Conservation (phyloP, 2,113 vertebrate genomes). For the Saguinus midas region DNA sequence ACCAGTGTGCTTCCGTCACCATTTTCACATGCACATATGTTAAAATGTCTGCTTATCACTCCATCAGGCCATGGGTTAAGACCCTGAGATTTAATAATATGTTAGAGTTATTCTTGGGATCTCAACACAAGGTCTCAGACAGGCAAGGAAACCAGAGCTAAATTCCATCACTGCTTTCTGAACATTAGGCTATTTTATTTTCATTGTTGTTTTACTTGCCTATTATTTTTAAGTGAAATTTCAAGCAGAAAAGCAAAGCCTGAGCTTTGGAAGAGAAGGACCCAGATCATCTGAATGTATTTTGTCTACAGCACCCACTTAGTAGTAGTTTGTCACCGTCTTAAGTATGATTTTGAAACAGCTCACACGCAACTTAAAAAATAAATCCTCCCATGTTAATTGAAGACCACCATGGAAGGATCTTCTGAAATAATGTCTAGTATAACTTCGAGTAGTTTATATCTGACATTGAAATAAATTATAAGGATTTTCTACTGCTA, state of each 20-base stretch:
- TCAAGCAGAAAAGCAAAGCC: conserved; percentile 56
- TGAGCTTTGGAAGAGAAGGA: not conserved
- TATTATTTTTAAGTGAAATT: conserved; percentile 64
- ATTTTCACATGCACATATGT: conserved; percentile 67
- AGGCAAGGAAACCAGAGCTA: conserved; percentile 76
- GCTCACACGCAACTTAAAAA: not conserved
- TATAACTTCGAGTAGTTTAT: not conserved
- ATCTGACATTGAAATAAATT: not conserved
- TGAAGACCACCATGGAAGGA: not conserved
- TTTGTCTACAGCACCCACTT: not conserved
- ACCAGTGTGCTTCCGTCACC: not conserved
- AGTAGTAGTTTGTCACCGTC: not conserved
- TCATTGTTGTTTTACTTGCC: conserved; percentile 27
- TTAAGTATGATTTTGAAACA: conserved; percentile 30
- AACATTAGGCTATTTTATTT: conserved; percentile 73
- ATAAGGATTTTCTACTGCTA: not conserved
- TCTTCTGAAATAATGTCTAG: not conserved
- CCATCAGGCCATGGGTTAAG: conserved; percentile 63
- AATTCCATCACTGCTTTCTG: conserved; percentile 77
- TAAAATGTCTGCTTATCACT: conserved; percentile 65
- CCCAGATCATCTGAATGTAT: not conserved
- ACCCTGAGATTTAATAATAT: not conserved
- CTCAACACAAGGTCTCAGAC: conserved; percentile 69
- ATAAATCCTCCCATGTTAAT: not conserved
- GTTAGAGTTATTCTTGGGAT: conserved; percentile 68